Conservation (phyloP, 2,888 invertebrate genomes). For the Micropterix aruncella region DNA sequence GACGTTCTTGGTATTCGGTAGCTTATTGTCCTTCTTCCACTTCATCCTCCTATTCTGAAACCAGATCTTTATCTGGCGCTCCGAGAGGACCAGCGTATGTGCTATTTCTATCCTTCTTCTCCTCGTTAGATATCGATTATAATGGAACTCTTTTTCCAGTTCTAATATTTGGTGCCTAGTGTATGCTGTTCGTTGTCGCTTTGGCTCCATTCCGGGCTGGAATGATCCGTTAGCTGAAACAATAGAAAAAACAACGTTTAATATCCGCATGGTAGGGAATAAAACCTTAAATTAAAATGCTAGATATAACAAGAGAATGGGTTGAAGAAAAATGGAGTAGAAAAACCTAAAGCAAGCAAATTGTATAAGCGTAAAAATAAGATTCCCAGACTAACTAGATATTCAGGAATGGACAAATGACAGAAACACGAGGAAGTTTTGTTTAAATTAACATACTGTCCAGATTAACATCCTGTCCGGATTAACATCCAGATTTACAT, state of each 20-base stretch:
- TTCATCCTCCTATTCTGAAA: conserved; percentile 96
- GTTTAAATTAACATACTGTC: no score
- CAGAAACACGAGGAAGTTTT: no score
- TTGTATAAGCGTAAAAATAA: no score
- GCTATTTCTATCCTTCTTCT: conserved; percentile 95
- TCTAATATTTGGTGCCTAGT: conserved; percentile 96
- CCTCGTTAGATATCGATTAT: conserved; percentile 91
- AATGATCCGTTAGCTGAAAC: conserved; percentile 73
- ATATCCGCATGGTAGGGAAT: background rate
- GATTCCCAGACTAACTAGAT: no score
- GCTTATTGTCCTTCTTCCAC: conserved; percentile 93
- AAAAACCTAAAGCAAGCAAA: no score
- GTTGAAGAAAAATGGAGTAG: no score
- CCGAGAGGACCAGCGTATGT: conserved; percentile 89
- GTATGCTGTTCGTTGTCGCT: conserved; percentile 92
- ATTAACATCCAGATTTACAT: no score
- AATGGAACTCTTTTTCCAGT: conserved; percentile 95
- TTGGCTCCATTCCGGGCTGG: conserved; percentile 89
- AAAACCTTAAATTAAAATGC: no score
- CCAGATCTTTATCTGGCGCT: conserved; percentile 95
- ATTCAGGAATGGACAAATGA: no score
- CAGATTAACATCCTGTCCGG: no score
- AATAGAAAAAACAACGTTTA: conserved; percentile 17
- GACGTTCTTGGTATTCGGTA: conserved; percentile 70
- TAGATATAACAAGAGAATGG: no score